phyloP scores from a whole-genome alignment of 2,113 vertebrate genomes.

The Platichthys stellatus region DNA sequence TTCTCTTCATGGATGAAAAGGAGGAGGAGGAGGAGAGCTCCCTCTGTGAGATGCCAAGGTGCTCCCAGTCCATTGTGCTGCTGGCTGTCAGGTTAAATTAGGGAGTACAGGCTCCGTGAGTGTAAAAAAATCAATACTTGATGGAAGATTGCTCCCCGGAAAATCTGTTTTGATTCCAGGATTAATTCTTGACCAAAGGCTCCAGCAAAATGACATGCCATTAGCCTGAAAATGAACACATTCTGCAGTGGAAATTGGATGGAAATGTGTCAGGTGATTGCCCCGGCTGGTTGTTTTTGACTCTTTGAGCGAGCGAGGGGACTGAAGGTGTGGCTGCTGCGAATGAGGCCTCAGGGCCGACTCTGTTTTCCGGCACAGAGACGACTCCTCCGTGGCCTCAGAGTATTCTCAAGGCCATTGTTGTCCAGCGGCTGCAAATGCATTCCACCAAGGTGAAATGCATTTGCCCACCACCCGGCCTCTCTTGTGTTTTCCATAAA shows the following conservation, averaged over 20 bases:
- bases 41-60: slow-evolving; percentile 96
- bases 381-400: slow-evolving; percentile 87
- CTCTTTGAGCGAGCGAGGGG: slow-evolving; percentile 85
- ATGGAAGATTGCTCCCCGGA: slow-evolving; percentile 99
- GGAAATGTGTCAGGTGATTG: slow-evolving; percentile 99
- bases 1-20: slow-evolving; percentile 81
- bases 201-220: slow-evolving; percentile 99
- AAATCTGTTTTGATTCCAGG: slow-evolving; percentile 99
- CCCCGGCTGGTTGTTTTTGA: slow-evolving; percentile 90
- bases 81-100: slow-evolving; percentile 99
- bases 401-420: slow-evolving; percentile 93
- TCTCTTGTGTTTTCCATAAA: slow-evolving; percentile 94
- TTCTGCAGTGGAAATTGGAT: slow-evolving; percentile 99
- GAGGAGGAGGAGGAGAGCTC: slow-evolving; percentile 86
- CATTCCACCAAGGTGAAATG: slow-evolving; percentile 90
- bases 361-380: slow-evolving; percentile 87
- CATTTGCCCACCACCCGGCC: slow-evolving; percentile 85
- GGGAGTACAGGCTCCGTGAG: slow-evolving; percentile 99
- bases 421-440: slow-evolving; percentile 92
- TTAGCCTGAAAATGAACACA: slow-evolving; percentile 99
- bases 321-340: slow-evolving; percentile 87
- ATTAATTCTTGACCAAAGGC: slow-evolving; percentile 99
- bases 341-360: slow-evolving; percentile 84
- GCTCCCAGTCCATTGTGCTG: slow-evolving; percentile 98
- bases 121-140: slow-evolving; percentile 99